These are phyloP conservation scores for Clepsis dumicolana DNA, from an alignment of 2,888 invertebrate genomes.

Conservation along the genomic window DNA sequence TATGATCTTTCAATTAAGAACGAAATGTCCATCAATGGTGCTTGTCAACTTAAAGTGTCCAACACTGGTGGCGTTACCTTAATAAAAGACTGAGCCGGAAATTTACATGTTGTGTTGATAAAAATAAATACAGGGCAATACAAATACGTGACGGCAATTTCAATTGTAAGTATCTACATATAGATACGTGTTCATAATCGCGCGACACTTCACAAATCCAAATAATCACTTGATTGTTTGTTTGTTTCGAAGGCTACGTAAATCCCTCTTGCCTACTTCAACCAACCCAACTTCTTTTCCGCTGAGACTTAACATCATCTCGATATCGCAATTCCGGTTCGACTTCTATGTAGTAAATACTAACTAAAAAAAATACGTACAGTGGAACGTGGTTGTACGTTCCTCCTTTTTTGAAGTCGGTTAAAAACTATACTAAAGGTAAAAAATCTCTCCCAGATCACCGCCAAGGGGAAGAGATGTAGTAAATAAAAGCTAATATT, in stretches of 20 bases:
- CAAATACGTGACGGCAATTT: constrained; percentile 2
- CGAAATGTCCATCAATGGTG: too few species aligned
- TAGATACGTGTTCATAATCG: background rate
- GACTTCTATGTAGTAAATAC: constrained; percentile 21
- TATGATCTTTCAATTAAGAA: too few species aligned
- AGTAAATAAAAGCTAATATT: constrained; percentile 15
- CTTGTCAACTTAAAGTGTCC: too few species aligned
- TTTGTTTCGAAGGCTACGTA: background rate
- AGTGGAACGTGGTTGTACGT: too few species aligned
- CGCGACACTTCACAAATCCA: background rate
- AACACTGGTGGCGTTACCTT: too few species aligned
- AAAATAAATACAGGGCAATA: constrained; percentile 3
- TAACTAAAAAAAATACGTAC: too few species aligned
- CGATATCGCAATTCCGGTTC: constrained; percentile 6
- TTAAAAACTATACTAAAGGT: too few species aligned
- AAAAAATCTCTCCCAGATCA: too few species aligned
- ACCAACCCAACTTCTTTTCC: background rate
- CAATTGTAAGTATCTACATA: background rate
- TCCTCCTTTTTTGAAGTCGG: too few species aligned
- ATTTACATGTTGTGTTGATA: constrained; percentile 1
- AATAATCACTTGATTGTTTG: constrained; percentile 3
- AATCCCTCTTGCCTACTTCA: constrained; percentile 14
- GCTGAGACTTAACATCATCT: constrained; percentile 11
- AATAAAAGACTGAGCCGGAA: constrained; percentile 7
- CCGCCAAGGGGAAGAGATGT: too few species aligned